Base-by-base conservation (phyloP, 2,113 vertebrate genomes). In the Rutilus rutilus region DNA sequence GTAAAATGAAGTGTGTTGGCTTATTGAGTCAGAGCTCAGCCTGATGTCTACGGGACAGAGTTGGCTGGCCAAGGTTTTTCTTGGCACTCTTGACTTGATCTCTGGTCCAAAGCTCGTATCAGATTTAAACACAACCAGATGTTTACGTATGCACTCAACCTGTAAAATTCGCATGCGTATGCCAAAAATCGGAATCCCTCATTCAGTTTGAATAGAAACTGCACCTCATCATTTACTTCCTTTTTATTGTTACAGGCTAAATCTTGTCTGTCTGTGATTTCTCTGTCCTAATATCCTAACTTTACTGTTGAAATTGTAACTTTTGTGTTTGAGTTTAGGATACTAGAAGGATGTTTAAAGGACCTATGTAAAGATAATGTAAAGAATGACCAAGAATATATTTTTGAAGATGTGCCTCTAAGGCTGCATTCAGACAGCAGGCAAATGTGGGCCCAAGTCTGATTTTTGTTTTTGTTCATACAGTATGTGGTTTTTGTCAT, bases 81-180 rank as follows among this genome's bases (percentile, higher is more conserved):
- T 88, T 86, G 87, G 88, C 88, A 67, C 39, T 6, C 60, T 2
- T 42, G 39, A 50, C 85, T 86, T 78, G 52, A 71, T 52, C 59
- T 80, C 36, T 33, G 77, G 77, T 78, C 71, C 47, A 27, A 11
- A 85, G 67, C 74, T 76, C 21, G 54, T 88, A 69, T 87, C 52
- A 52, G 33, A 73, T 77, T 88, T 87, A 90, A 90, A 73, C 85
- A 73, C 78, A 86, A 62, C 84, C 90, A 90, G 88, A 90, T 90
- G 86, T 84, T 88, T 85, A 85, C 64, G 73, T 60, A 54, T 73
- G 36, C 39, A 62, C 36, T 77, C 77, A 57, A 79, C 83, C 67
- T 60, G 57, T 83, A 42, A 50, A 69, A 89, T 78, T 65, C 52
- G 23, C 33, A 75, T 27, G 39, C 77, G 27, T 33, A 19, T 36